A percentile compares a stretch with the other conserved stretches of the same genome.
Conservation (phyloP, 2,888 invertebrate species). For the Amblyjoppa fuscipennis region DNA sequence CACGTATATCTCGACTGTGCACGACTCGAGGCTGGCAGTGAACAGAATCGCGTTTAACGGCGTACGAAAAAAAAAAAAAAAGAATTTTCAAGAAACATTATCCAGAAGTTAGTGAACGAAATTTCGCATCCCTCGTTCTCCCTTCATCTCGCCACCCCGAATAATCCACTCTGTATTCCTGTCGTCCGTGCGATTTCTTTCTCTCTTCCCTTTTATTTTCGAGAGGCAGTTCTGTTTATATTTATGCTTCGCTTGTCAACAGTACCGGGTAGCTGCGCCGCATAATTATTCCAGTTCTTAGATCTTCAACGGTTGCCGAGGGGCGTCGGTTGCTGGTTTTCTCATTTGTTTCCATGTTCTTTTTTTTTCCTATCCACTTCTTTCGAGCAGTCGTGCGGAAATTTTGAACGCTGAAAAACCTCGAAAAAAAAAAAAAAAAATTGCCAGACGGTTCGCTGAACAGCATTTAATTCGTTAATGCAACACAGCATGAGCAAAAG, state of each 20-base stretch:
- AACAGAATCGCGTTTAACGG: not conserved
- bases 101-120: slow-evolving; percentile 47
- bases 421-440: slow-evolving; percentile 49
- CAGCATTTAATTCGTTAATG: slow-evolving; percentile 66
- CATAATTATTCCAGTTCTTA: slow-evolving; percentile 67
- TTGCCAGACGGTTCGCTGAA: slow-evolving; percentile 60
- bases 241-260: slow-evolving; percentile 64
- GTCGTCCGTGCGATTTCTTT: slow-evolving; percentile 44
- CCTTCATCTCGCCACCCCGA: not conserved
- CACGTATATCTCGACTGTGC: slow-evolving; percentile 42
- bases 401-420: slow-evolving; percentile 59
- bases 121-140: slow-evolving; percentile 29
- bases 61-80: not conserved
- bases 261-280: slow-evolving; percentile 50
- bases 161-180: slow-evolving; percentile 50
- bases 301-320: slow-evolving; percentile 37
- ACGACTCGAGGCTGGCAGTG: not conserved
- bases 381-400: slow-evolving; percentile 53
- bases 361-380: slow-evolving; percentile 18
- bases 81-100: slow-evolving; percentile 44
- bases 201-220: slow-evolving; percentile 33
- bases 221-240: slow-evolving; percentile 38
- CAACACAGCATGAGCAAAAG: slow-evolving; percentile 21
- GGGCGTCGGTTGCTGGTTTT: slow-evolving; percentile 25
- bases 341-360: slow-evolving; percentile 10